Conservation (phyloP, 2,888 invertebrate species). For the Cynaeus angustus region DNA sequence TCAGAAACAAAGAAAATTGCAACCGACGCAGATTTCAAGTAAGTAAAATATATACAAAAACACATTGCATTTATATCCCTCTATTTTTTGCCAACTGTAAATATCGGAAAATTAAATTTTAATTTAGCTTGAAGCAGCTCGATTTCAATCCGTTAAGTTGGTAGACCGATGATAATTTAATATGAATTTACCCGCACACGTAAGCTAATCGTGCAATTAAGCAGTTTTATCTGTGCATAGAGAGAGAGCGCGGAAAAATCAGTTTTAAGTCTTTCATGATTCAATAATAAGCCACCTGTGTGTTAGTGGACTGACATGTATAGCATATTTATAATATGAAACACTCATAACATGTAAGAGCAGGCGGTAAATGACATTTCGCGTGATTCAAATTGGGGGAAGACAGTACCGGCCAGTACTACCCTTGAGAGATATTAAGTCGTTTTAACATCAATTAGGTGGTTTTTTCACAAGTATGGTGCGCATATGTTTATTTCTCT, state of each 20-base stretch:
- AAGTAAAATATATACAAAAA: too few relatives aligned
- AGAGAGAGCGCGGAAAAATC: constrained; percentile 14
- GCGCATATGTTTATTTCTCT: too few relatives aligned
- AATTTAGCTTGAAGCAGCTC: constrained; percentile 27
- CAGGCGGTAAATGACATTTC: constrained; percentile 67
- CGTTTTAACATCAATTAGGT: constrained; percentile 50
- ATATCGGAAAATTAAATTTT: constrained; percentile 41
- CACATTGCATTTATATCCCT: constrained; percentile 19
- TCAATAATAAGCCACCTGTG: constrained; percentile 28
- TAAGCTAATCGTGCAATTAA: constrained; percentile 33
- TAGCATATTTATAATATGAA: constrained; percentile 52
- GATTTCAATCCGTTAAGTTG: constrained; percentile 39
- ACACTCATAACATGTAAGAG: constrained; percentile 64
- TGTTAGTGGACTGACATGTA: constrained; percentile 33
- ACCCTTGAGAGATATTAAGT: constrained; percentile 45
- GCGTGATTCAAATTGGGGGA: constrained; percentile 62
- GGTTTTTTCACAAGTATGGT: constrained; percentile 40
- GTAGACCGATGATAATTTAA: constrained; percentile 40
- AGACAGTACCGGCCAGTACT: constrained; percentile 45
- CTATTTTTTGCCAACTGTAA: constrained; percentile 30
- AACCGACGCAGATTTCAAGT: too few relatives aligned
- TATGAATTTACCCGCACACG: constrained; percentile 31
- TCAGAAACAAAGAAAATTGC: too few relatives aligned
- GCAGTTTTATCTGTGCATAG: constrained; percentile 8
- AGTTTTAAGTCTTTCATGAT: constrained; percentile 12